Evolutionary conservation across 2,888 invertebrate species (phyloP).

Genomic region (Monoplex corrugatus): DNA sequence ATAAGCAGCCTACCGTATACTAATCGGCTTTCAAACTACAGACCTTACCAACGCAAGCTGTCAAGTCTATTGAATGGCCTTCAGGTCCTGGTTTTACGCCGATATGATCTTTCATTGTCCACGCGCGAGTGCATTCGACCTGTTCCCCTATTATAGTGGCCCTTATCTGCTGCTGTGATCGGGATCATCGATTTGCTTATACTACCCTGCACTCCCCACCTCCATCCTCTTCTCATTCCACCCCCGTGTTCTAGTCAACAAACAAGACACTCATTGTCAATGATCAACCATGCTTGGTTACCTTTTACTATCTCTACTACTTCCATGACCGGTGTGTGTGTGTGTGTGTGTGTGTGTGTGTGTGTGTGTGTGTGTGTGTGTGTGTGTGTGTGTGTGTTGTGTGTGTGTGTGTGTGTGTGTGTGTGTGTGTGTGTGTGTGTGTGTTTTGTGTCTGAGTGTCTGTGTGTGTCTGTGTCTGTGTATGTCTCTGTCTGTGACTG

Average conservation of each 20-base stretch:
- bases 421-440: conserved; percentile 19
- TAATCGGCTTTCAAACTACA: too few species aligned
- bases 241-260: conserved; percentile 7
- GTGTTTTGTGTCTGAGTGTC: conserved; percentile 1
- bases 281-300: not conserved
- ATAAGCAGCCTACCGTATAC: too few species aligned
- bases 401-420: not conserved
- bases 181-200: not conserved
- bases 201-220: too few species aligned
- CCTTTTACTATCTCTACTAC: not conserved
- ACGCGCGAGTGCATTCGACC: not conserved
- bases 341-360: not conserved
- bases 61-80: not conserved
- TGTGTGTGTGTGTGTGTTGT: not conserved
- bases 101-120: not conserved
- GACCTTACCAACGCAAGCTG: not conserved
- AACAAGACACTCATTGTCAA: not conserved
- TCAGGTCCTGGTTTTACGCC: not conserved
- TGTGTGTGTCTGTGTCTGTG: not conserved
- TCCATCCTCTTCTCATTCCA: too few species aligned
- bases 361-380: not conserved
- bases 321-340: not conserved
- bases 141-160: not conserved
- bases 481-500: not conserved
- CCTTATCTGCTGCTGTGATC: conserved; percentile 1